Evolutionary conservation across 2,888 invertebrate species (phyloP), one percentile per base, ranked within the genome.

Genomic region (Drosophila planitibia): DNA sequence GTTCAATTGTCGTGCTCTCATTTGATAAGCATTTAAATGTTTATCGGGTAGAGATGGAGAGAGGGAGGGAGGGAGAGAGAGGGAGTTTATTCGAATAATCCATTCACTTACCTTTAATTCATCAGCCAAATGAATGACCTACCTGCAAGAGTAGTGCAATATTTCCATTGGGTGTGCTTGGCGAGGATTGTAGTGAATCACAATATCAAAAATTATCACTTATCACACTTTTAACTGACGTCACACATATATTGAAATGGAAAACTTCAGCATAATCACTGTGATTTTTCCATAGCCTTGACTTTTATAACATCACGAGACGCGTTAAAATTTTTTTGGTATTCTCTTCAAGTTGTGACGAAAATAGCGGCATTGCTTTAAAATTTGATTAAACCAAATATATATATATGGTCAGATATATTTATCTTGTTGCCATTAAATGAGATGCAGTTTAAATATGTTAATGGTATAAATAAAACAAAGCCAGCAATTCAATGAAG

Each of bases 401-500:
- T 35, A 35, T 30, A 35, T 25, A 33, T 54, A 37, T 19, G 19
- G 28, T 28, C 28, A 47, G 35, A 30, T 47, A 54, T 35, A 22
- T 32, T 49, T 49, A 37, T 33, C 35, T 49, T 49, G 19, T 37
- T 39, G 70, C 16, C 57, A 58, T 53, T 28, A 39, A 70, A 62
- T 63, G 28, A 47, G 25, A 44, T 52, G 37, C 16, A 33, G 10
- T 25, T 41, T 10, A 47, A 49, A 25, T 60, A 78, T 78, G 74
- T 44, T 62, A 65, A 74, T 78, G 22, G 30, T 44, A 85, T 65
- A 66, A 69, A 63, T 22, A 41, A 47, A 49, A 52, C 9, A 10
- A 51, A 47, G 41, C 51, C 41, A 28, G 28, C 70, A 64, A 59
- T 25, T 57, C 54, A 77, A 81, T 59, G 70, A 76, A 67, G 52